Evolutionary conservation across 2,797 vertebrate species (phyloP).

Genomic region (Rhinatrema bivittatum): DNA sequence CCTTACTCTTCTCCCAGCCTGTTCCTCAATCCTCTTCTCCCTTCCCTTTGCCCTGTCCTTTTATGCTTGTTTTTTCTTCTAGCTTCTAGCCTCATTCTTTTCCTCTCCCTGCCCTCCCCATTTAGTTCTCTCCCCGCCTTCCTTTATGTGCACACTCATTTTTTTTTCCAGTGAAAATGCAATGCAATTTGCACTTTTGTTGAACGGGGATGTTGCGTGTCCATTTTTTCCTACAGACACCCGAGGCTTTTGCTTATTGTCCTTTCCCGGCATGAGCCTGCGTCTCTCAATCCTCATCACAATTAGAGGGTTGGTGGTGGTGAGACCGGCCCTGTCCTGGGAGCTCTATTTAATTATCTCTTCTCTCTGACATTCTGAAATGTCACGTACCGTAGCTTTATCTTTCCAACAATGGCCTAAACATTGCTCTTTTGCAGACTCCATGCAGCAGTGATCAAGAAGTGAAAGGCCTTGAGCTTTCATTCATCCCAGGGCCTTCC

Average conservation of each 20-base stretch:
- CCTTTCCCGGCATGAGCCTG: not conserved
- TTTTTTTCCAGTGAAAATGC: not conserved
- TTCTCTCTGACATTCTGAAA: slow-evolving; percentile 24
- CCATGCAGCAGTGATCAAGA: slow-evolving; percentile 12
- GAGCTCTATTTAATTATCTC: slow-evolving; percentile 11
- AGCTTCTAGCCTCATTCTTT: not conserved
- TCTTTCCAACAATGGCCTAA: not conserved
- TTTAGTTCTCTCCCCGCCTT: not conserved
- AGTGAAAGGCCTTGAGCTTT: fast-evolving
- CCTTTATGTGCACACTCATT: too few relatives aligned
- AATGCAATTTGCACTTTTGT: not conserved
- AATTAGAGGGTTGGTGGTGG: slow-evolving; percentile 29
- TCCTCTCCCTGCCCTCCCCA: too few relatives aligned
- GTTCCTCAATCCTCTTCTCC: too few relatives aligned
- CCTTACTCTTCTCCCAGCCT: too few relatives aligned
- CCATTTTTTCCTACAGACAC: not conserved
- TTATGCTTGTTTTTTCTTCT: too few relatives aligned
- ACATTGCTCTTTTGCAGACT: not conserved
- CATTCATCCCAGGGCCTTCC: too few relatives aligned
- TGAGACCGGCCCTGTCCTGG: slow-evolving; percentile 20
- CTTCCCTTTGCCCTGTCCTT: too few relatives aligned
- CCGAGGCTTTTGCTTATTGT: slow-evolving; percentile 2
- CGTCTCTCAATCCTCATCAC: slow-evolving; percentile 26
- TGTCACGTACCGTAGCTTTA: slow-evolving; percentile 15
- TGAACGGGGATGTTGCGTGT: not conserved